Base-by-base conservation (phyloP, 2,797 vertebrate genomes). In the Spinus olivaceus region DNA sequence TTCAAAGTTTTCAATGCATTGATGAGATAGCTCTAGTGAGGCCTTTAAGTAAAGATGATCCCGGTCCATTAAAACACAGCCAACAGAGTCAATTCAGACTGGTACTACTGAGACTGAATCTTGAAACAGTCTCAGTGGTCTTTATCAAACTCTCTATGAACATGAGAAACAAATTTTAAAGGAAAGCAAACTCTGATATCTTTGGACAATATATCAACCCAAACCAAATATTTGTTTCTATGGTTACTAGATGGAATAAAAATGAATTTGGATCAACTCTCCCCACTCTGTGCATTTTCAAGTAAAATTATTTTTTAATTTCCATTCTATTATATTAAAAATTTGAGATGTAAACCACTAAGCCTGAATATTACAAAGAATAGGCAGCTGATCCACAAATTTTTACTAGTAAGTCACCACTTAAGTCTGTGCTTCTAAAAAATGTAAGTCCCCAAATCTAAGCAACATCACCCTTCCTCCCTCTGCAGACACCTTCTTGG, bases 231-330 rank as follows among this genome's bases (percentile, higher is more conserved):
- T 86, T 80, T 80, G 83, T 92, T 96, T 88, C 86, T 93, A 80
- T 94, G 59, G 80, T 84, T 88, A 93, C 74, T 66, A 81, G 80
- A 81, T 70, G 60, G 80, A 94, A 94, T 86, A 96, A 97, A 95
- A 94, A 74, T 66, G 18, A 97, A 96, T 96, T 92, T 92, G 76
- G 50, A 56, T 86, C 95, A 96, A 97, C 91, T 96, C 60, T 97
- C 56, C 81, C 47, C 37, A 56, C 61, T 97, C 85, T 91, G 66
- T 92, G 54, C 67, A 94, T 54, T 91, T 88, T 77, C 95, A 94
- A 95, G 69, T 33, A 92, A 97, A 97, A 95, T 76, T 70, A 81
- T 60, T 61, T 91, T 97, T 96, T 82, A 96, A 97, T 97, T 97
- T 92, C 87, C 42, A 78, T 92, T 91, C n/a, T 88, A 94, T 91